Percentiles rank a stretch among this genome's conserved stretches.
phyloP scores from a whole-genome alignment of 2,888 invertebrate species.

The Pomacea canaliculata region DNA sequence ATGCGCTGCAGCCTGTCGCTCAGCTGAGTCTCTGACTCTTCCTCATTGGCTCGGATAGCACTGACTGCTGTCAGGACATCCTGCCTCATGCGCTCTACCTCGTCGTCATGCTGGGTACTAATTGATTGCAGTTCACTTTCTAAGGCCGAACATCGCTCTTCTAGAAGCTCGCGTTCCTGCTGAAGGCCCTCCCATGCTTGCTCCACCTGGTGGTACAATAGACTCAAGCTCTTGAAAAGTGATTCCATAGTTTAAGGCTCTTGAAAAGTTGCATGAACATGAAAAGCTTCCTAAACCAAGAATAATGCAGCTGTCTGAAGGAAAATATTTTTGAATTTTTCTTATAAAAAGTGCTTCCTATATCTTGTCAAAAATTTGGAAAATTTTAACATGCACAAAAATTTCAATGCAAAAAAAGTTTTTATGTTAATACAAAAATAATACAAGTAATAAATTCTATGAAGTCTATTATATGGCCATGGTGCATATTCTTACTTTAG shows the following conservation, averaged over 20 bases:
- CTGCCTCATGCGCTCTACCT: slow-evolving; percentile 66
- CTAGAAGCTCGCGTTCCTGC: slow-evolving; percentile 54
- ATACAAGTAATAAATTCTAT: no score
- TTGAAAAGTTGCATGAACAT: not conserved
- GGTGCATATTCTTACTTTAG: slow-evolving; percentile 37
- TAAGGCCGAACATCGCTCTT: slow-evolving; percentile 43
- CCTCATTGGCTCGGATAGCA: slow-evolving; percentile 61
- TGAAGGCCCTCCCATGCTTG: slow-evolving; percentile 53
- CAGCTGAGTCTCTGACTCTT: slow-evolving; percentile 51
- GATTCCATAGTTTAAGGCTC: not conserved
- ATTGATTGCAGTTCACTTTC: slow-evolving; percentile 60
- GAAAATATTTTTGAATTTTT: no score
- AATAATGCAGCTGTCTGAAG: no score
- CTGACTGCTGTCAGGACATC: slow-evolving; percentile 70
- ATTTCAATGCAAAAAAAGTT: no score
- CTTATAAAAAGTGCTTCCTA: no score
- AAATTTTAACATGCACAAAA: no score
- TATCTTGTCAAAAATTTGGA: no score
- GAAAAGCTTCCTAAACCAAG: no score
- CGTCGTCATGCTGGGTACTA: slow-evolving; percentile 67
- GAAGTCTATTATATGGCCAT: no score
- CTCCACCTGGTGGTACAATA: slow-evolving; percentile 38
- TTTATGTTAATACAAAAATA: no score
- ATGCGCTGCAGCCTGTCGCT: slow-evolving; percentile 48
- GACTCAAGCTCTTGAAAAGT: slow-evolving; percentile 19